A percentile compares a stretch with the other conserved stretches of the same genome.
Conservation (phyloP, 2,113 vertebrate species). For the Podarcis raffonei region DNA sequence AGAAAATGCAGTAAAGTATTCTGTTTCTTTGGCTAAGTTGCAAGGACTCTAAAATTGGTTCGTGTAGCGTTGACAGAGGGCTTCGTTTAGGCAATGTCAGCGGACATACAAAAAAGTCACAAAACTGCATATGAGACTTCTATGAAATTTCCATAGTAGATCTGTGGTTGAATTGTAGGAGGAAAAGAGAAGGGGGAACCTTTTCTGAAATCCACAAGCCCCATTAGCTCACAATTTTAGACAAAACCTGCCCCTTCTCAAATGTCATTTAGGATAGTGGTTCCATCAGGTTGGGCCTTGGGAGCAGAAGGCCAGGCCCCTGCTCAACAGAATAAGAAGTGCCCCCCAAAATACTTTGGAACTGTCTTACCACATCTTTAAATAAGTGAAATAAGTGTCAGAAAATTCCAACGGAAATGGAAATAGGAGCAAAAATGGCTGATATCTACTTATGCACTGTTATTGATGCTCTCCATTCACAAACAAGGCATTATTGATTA, state of each 20-base stretch:
- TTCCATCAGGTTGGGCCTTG: too few relatives aligned
- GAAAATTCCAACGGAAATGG: too few relatives aligned
- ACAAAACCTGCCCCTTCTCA: neutral
- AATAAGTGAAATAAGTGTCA: too few relatives aligned
- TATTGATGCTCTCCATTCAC: too few relatives aligned
- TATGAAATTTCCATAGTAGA: neutral
- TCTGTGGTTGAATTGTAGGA: neutral
- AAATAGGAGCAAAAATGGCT: too few relatives aligned
- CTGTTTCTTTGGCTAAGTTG: neutral
- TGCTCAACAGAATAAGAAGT: too few relatives aligned
- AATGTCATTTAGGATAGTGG: neutral
- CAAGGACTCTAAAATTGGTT: conserved; percentile 26
- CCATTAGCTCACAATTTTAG: neutral
- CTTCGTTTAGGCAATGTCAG: neutral
- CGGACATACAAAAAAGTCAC: neutral
- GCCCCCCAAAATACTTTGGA: too few relatives aligned
- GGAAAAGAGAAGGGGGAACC: neutral
- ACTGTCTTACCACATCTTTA: too few relatives aligned
- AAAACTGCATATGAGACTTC: neutral
- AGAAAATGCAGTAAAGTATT: conserved; percentile 37
- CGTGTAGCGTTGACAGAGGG: neutral
- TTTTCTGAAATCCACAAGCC: neutral
- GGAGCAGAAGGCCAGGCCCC: too few relatives aligned
- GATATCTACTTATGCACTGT: too few relatives aligned
- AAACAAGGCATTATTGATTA: too few relatives aligned